Base-by-base conservation (phyloP, 2,888 invertebrate genomes). In the Latrodectus elegans region DNA sequence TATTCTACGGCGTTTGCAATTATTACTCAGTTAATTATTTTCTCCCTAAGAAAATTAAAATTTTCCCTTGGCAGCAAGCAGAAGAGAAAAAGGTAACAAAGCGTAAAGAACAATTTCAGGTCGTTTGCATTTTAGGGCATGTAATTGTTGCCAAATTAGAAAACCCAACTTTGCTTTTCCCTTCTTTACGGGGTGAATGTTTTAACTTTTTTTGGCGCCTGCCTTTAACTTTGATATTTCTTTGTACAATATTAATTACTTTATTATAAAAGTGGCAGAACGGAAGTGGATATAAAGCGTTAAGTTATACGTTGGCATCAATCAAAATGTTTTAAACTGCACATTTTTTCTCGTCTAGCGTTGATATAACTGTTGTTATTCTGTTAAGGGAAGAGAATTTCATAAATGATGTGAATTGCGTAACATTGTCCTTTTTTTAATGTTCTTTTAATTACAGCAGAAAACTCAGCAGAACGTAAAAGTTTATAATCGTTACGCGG, bases 21-120 rank as follows among this genome's bases (percentile, higher is more conserved):
- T 85, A 79, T 85, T 85, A 67, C 75, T 22, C 74, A 64, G 78
- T 80, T 85, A 85, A 85, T 85, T 85, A 85, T 85, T 85, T 85
- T 71, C 72, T 67, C 51, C 70, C 68, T 67, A 68, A 80, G 79
- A 80, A 85, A 85, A 85, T 79, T 85, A 79, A 85, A 85, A 85
- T 75, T 79, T 75, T 55, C 55, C 10, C 76, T 76, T 49, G 60
- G 53, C 11, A n/a, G 53, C 26, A 49, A 64, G 8, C 9, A 10
- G 73, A 22, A 4, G 22, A 51, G 49, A 64, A 15, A 75, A 75
- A 85, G 79, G 85, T 80, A 85, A 75, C 85, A 75, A 65, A 74
- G 77, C 73, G 79, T 79, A 74, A 85, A 79, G 85, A 75, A 72
- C 55, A 26, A 79, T 79, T 80, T 74, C 79, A 85, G 85, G 79